Conservation (phyloP, 2,888 invertebrate species). For the Melanostoma mellinum region DNA sequence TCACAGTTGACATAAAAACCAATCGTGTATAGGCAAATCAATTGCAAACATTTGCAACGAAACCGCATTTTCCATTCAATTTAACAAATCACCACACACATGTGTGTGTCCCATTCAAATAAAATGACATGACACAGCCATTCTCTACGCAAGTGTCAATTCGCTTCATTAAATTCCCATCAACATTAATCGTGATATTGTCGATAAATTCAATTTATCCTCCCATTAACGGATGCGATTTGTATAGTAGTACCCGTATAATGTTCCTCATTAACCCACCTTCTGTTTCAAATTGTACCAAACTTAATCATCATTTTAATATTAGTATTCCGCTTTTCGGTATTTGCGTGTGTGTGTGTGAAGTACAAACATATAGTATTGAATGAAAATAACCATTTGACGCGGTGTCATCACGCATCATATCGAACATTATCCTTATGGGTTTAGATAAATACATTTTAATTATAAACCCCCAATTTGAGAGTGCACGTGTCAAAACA, state of each 20-base stretch:
- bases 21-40: not conserved
- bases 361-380: not conserved
- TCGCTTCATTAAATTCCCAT: slow-evolving; percentile 67
- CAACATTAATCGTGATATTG: slow-evolving; percentile 56
- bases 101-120: slow-evolving; percentile 18
- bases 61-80: slow-evolving; percentile 65
- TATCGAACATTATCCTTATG: slow-evolving; percentile 43
- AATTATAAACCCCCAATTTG: slow-evolving; percentile 34
- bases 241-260: slow-evolving; percentile 2
- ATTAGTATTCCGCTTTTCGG: not conserved
- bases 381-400: slow-evolving; percentile 40
- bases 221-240: slow-evolving; percentile 32
- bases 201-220: slow-evolving; percentile 65
- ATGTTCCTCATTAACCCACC: slow-evolving; percentile 11
- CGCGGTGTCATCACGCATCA: slow-evolving; percentile 43
- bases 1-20: too few relatives aligned
- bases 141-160: slow-evolving; percentile 42
- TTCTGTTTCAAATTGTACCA: slow-evolving; percentile 12
- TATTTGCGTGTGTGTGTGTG: not conserved
- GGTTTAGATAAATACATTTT: slow-evolving; percentile 45
- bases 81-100: slow-evolving; percentile 39
- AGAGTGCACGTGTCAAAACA: slow-evolving; percentile 23
- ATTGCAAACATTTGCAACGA: slow-evolving; percentile 8
- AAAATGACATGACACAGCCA: slow-evolving; percentile 16
- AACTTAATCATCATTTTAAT: slow-evolving; percentile 60